Conservation (phyloP, 2,113 vertebrate species). For the Alethe diademata region DNA sequence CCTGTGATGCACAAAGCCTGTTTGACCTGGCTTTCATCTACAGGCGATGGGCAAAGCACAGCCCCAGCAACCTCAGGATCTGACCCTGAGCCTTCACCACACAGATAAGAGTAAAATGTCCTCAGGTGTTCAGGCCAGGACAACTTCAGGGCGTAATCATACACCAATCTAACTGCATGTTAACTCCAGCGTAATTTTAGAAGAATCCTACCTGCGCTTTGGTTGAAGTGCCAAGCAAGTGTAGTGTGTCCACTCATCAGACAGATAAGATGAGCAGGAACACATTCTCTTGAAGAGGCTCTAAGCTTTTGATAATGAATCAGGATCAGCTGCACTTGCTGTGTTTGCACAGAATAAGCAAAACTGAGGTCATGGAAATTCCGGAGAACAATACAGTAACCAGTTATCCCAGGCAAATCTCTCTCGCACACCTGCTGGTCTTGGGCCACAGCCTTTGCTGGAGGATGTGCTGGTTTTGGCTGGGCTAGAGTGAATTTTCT, state of each 20-base stretch:
- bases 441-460: background rate
- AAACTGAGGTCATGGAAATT: background rate
- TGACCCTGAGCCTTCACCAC: background rate
- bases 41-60: background rate
- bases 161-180: background rate
- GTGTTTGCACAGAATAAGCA: background rate
- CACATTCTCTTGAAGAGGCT: background rate
- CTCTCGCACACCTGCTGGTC: background rate
- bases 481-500: background rate
- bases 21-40: background rate
- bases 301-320: background rate
- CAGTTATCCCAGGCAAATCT: background rate
- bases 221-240: background rate
- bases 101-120: background rate
- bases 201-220: background rate
- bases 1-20: background rate
- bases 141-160: background rate
- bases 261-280: background rate
- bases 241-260: background rate
- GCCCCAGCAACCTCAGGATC: background rate
- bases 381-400: background rate
- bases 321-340: fast-evolving
- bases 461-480: background rate
- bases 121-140: background rate
- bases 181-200: background rate